phyloP scores from a whole-genome alignment of 2,888 invertebrate genomes.

The Spicauda simplicius region DNA sequence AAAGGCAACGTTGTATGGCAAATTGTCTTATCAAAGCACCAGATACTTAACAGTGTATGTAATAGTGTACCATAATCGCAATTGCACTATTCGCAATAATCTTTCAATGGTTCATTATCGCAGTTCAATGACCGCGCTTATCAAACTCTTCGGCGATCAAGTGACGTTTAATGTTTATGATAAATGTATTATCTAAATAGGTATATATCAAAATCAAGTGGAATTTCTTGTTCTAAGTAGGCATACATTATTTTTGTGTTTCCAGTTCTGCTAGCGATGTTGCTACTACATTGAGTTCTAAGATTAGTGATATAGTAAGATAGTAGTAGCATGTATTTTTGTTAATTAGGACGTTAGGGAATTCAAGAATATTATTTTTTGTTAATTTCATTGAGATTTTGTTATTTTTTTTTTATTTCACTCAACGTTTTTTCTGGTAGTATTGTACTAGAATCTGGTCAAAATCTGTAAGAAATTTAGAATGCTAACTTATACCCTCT shows the following conservation, averaged over 20 bases:
- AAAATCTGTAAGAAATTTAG: too few species aligned
- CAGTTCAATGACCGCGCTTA: conserved; percentile 68
- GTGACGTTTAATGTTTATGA: conserved; percentile 40
- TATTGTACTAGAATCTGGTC: too few species aligned
- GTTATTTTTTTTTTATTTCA: too few species aligned
- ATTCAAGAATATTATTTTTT: too few species aligned
- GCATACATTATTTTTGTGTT: neutral
- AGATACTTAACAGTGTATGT: neutral
- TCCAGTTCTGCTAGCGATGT: neutral
- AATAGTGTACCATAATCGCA: conserved; percentile 8
- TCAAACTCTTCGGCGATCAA: conserved; percentile 66
- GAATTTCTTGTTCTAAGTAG: conserved; percentile 13
- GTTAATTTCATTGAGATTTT: neutral
- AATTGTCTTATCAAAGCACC: neutral
- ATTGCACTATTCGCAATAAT: conserved; percentile 18
- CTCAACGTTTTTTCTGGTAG: too few species aligned
- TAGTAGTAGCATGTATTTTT: too few species aligned
- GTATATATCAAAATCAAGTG: conserved; percentile 27
- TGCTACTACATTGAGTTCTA: neutral
- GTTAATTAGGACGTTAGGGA: too few species aligned
- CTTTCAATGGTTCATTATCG: conserved; percentile 34
- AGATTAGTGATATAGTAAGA: too few species aligned
- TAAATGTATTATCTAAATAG: conserved; percentile 42
- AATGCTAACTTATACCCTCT: too few species aligned
- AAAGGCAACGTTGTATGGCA: too few species aligned